These are phyloP conservation scores for Cephus pygmeus DNA, from an alignment of 2,888 invertebrate species.

Conservation along the genomic window DNA sequence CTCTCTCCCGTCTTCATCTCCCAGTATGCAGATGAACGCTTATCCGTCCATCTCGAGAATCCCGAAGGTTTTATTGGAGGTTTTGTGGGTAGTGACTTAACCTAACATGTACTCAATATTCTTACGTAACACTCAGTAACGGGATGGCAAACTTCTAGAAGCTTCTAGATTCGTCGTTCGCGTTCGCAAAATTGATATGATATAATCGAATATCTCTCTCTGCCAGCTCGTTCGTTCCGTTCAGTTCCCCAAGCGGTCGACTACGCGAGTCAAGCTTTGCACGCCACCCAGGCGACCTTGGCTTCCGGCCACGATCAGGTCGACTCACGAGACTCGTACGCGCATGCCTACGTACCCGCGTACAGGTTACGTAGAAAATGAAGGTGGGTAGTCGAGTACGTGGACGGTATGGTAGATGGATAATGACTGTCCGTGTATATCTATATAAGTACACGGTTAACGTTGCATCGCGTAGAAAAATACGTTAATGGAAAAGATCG, in stretches of 20 bases:
- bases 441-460: neutral
- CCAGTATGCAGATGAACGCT: neutral
- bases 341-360: neutral
- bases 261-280: neutral
- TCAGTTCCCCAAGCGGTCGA: neutral
- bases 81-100: neutral
- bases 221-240: neutral
- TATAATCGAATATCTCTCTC: neutral
- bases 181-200: neutral
- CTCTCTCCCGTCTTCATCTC: neutral
- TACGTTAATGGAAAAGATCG: neutral
- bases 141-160: neutral
- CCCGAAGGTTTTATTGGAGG: neutral
- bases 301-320: conserved; percentile 3
- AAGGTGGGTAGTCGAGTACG: neutral
- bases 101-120: neutral
- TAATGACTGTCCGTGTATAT: neutral
- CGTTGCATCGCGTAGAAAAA: neutral
- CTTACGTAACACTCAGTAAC: neutral
- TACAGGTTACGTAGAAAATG: neutral
- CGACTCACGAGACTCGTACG: conserved; percentile 1
- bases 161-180: neutral
- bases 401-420: neutral
- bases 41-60: neutral
- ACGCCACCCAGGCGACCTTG: conserved; percentile 1